phyloP scores from a whole-genome alignment of 2,888 invertebrate species.

The Drosophila peninsularis region DNA sequence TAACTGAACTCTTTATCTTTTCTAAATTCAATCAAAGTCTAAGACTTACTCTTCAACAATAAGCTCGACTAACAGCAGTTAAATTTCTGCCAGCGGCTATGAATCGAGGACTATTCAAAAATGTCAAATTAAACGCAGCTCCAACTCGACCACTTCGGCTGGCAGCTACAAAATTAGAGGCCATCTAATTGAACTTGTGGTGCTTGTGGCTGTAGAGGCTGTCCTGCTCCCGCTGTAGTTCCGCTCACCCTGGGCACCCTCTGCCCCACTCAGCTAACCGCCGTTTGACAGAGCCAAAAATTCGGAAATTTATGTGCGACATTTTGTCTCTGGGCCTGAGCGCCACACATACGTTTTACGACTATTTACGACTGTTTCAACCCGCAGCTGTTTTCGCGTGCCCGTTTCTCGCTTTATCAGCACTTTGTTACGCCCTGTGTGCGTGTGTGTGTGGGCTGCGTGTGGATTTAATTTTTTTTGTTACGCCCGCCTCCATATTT shows the following conservation, averaged over 20 bases:
- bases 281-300: slow-evolving; percentile 52
- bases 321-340: slow-evolving; percentile 26
- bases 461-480: slow-evolving; percentile 74
- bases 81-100: not conserved
- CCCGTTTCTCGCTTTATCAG: slow-evolving; percentile 70
- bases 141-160: not conserved
- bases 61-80: not conserved
- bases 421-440: slow-evolving; percentile 57
- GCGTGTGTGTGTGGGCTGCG: slow-evolving; percentile 29
- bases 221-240: not conserved
- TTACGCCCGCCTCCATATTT: slow-evolving; percentile 62
- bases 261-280: slow-evolving; percentile 11
- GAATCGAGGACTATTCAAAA: too few species aligned
- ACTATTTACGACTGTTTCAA: slow-evolving; percentile 69
- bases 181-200: slow-evolving; percentile 32
- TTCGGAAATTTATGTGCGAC: slow-evolving; percentile 54
- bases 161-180: slow-evolving; percentile 28
- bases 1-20: not conserved
- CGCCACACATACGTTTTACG: slow-evolving; percentile 51
- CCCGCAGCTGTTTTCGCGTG: slow-evolving; percentile 68
- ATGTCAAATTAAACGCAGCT: not conserved
- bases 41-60: not conserved
- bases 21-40: not conserved
- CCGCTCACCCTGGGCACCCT: too few species aligned
- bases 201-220: slow-evolving; percentile 9